Evolutionary conservation across 1,140 invertebrate genomes (phyloP), one percentile per base, ranked within the genome.

Genomic region (Halictus rubicundus): DNA sequence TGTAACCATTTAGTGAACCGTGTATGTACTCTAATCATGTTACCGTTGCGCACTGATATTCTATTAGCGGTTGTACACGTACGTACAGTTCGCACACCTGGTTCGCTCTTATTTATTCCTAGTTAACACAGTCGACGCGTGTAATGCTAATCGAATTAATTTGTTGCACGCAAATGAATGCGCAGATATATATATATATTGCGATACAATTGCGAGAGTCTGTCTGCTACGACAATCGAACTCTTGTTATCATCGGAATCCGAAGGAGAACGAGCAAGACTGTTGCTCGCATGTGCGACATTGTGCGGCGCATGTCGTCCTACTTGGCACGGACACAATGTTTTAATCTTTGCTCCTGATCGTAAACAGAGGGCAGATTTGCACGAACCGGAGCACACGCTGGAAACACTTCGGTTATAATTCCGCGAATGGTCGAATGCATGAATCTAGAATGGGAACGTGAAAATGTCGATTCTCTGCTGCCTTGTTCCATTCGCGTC

Each of bases 271-370:
- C 65, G 68, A 75, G 68, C 66, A 69, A 70, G 76, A 61, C 78
- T 84, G 82, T 84, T 84, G 83, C 83, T 73, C 70, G 68, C 77
- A 25, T 83, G 81, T 80, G 76, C 71, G 77, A 80, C 66, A 66
- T 80, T 70, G 60, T 37, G 12, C 65, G 66, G 68, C n/a, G 49
- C 64, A 37, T 54, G 54, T 76, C 78, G 75, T 71, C 57, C 79
- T 27, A 84, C 73, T 83, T 82, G 81, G 77, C 83, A 83, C 66
- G 46, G 60, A 21, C 59, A 42, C 64, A 25, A 59, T 71, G 69
- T 64, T 78, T 78, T 71, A 71, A 78, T 71, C 76, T 78, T 64
- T 52, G 42, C 68, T 39, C 16, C 25, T 64, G 68, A 72, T 72
- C 60, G 76, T 78, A 42, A 78, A 72, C 76, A 78, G 59, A 71